phyloP scores from a whole-genome alignment of 1,140 invertebrate genomes.

The Polyergus mexicanus region DNA sequence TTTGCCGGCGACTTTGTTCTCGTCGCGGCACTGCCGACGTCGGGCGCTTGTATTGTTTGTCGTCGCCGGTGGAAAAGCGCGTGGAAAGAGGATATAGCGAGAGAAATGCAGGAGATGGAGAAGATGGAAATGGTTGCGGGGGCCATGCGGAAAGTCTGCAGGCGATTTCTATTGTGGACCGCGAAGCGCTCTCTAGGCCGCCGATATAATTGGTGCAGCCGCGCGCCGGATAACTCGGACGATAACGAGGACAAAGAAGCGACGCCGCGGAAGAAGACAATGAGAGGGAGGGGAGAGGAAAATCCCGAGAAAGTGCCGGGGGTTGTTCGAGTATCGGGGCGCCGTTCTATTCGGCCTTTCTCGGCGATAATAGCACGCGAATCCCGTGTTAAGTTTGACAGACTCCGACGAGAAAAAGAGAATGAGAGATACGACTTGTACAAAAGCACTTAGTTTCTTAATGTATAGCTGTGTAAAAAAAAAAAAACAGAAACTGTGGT shows the following conservation, averaged over 20 bases:
- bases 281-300: slow-evolving; percentile 25
- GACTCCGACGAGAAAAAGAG: slow-evolving; percentile 25
- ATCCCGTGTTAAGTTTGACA: slow-evolving; percentile 63
- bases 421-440: background rate
- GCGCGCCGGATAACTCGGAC: slow-evolving; percentile 72
- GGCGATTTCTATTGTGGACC: slow-evolving; percentile 77
- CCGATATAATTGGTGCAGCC: slow-evolving; percentile 78
- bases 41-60: slow-evolving; percentile 64
- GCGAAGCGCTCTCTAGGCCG: slow-evolving; percentile 66
- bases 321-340: slow-evolving; percentile 35
- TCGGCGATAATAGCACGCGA: slow-evolving; percentile 59
- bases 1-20: slow-evolving; percentile 55
- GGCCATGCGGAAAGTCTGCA: slow-evolving; percentile 61
- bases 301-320: slow-evolving; percentile 61
- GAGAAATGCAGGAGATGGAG: background rate
- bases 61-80: slow-evolving; percentile 50
- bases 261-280: slow-evolving; percentile 67
- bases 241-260: slow-evolving; percentile 76
- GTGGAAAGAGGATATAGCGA: slow-evolving; percentile 40
- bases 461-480: background rate
- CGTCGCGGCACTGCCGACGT: slow-evolving; percentile 19
- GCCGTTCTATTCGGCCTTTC: slow-evolving; percentile 2
- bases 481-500: background rate
- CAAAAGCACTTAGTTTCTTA: slow-evolving; percentile 4
- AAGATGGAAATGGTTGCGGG: slow-evolving; percentile 41